Evolutionary conservation across 2,113 vertebrate genomes (phyloP).

Genomic region (Gymnocephalus cernua): DNA sequence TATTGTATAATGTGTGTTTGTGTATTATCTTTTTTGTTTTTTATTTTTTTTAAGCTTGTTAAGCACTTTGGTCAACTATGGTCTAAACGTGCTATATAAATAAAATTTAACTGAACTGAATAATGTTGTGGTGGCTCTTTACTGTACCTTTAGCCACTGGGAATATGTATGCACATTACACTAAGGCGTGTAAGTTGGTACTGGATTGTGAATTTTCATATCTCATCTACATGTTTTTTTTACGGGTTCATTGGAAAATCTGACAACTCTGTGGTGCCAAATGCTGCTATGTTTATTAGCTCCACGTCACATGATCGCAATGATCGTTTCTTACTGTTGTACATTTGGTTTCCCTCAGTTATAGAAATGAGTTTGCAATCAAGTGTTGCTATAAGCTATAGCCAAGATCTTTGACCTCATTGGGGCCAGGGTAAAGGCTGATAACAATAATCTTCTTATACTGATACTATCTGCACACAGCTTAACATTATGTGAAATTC

Average conservation of each 20-base stretch:
- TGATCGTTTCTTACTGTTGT: not conserved
- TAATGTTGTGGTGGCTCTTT: constrained; percentile 14
- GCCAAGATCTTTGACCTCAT: not conserved
- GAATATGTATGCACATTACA: constrained; percentile 13
- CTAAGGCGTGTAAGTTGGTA: constrained; percentile 29
- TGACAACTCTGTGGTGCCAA: constrained; percentile 5
- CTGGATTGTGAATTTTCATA: constrained; percentile 30
- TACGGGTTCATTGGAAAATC: constrained; percentile 31
- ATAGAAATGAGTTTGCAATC: not conserved
- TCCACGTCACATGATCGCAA: not conserved
- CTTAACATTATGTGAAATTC: not conserved
- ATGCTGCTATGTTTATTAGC: constrained; percentile 12
- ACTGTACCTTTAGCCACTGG: constrained; percentile 10
- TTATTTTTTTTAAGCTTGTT: no score
- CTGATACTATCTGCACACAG: not conserved
- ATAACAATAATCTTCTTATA: not conserved
- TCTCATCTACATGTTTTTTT: constrained; percentile 22
- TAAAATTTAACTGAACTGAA: no score
- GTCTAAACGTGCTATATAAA: no score
- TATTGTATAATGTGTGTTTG: no score
- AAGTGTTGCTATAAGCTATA: not conserved
- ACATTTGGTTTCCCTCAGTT: not conserved
- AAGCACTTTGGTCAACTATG: no score
- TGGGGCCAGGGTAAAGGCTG: not conserved
- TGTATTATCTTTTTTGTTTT: no score